phyloP scores from a whole-genome alignment of 1,140 invertebrate species.

The Drosophila persimilis region DNA sequence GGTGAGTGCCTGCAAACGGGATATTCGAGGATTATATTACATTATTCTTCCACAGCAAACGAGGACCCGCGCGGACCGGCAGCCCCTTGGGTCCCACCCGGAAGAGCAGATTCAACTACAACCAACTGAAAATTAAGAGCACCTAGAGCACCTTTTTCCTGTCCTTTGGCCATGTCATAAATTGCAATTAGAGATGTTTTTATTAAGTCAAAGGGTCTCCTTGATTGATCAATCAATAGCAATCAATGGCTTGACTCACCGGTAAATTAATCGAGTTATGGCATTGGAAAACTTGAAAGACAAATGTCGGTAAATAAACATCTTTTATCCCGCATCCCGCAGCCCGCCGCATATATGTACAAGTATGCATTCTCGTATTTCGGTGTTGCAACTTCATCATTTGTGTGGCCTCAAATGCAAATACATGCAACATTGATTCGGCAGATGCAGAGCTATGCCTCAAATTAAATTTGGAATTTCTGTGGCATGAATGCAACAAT shows the following conservation, averaged over 20 bases:
- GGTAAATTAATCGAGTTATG: background rate
- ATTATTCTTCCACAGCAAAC: conserved; percentile 29
- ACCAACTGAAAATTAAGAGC: conserved; percentile 46
- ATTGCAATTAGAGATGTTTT: too few species aligned
- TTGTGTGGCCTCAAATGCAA: conserved; percentile 8
- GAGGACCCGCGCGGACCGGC: conserved; percentile 4
- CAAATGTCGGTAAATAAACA: conserved; percentile 1
- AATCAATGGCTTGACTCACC: background rate
- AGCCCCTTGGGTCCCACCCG: conserved; percentile 30
- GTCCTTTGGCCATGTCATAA: background rate
- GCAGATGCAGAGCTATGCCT: background rate
- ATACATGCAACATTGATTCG: conserved; percentile 6
- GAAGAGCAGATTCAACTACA: conserved; percentile 54
- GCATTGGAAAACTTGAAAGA: background rate
- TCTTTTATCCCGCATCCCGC: background rate
- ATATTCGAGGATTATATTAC: too few species aligned
- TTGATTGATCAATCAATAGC: background rate
- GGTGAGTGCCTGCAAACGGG: conserved; percentile 26
- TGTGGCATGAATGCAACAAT: background rate
- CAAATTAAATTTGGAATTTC: conserved; percentile 32
- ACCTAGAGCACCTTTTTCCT: background rate
- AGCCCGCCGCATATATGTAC: too few species aligned
- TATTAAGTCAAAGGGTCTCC: background rate
- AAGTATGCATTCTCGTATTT: background rate
- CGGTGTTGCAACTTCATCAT: background rate